Conservation (phyloP, 2,113 vertebrate species). For the Calypte anna region DNA sequence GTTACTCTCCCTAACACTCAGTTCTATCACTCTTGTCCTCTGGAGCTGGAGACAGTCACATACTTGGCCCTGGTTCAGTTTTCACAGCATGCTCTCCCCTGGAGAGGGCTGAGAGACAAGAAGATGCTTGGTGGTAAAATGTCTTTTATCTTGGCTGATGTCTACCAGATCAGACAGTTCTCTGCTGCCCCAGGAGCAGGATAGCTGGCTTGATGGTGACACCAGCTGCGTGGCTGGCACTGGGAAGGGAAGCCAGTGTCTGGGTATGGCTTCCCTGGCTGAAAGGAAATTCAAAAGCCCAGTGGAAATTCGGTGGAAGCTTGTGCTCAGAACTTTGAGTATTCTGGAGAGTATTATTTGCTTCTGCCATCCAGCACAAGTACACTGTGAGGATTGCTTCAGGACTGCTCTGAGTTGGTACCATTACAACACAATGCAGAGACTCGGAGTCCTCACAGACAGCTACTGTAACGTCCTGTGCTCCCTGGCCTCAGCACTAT, state of each 20-base stretch:
- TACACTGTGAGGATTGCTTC: background rate
- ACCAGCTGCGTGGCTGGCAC: background rate
- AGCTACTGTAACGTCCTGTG: fast-evolving
- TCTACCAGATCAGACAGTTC: background rate
- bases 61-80: background rate
- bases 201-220: fast-evolving
- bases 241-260: background rate
- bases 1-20: background rate
- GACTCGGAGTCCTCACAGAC: fast-evolving
- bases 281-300: background rate
- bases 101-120: background rate
- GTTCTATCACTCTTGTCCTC: background rate
- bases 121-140: background rate
- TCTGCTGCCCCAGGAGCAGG: background rate
- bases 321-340: background rate
- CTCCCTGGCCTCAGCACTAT: background rate
- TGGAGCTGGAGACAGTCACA: background rate
- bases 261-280: fast-evolving
- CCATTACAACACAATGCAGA: background rate
- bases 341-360: background rate
- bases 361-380: background rate
- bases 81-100: background rate
- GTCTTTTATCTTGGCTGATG: background rate
- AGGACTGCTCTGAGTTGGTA: background rate
- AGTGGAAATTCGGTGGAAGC: background rate